Percentiles rank a stretch among this genome's conserved stretches.
Conservation (phyloP, 53 echinoderm and acorn worm genomes). For the Arbacia lixula region DNA sequence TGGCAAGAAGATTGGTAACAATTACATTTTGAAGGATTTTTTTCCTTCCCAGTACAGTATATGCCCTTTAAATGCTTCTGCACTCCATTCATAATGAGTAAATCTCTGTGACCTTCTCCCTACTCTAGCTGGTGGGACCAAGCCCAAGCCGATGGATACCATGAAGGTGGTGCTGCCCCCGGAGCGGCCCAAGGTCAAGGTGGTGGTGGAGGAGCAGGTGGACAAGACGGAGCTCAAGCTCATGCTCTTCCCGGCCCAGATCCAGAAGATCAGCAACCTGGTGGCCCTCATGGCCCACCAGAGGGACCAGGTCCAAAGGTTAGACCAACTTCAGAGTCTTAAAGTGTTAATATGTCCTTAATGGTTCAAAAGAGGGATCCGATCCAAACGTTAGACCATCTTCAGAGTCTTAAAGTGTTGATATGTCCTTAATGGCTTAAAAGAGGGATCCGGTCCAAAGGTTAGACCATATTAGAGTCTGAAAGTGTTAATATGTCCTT, state of each 20-base stretch:
- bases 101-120: neutral
- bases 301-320: slow-evolving; percentile 81
- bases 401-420: too few relatives aligned
- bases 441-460: too few relatives aligned
- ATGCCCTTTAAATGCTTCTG: too few relatives aligned
- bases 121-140: slow-evolving; percentile 4
- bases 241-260: slow-evolving; percentile 94
- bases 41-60: too few relatives aligned
- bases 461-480: too few relatives aligned
- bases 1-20: too few relatives aligned
- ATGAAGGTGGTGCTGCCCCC: slow-evolving; percentile 91
- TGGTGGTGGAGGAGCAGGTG: slow-evolving; percentile 81
- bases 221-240: slow-evolving; percentile 90
- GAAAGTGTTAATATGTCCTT: too few relatives aligned
- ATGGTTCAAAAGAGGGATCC: too few relatives aligned
- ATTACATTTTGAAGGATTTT: too few relatives aligned
- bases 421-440: too few relatives aligned
- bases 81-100: neutral
- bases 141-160: slow-evolving; percentile 67
- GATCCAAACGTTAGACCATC: too few relatives aligned
- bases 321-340: slow-evolving; percentile 12
- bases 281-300: slow-evolving; percentile 89
- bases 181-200: slow-evolving; percentile 92
- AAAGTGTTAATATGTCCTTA: neutral
- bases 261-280: slow-evolving; percentile 95